Evolutionary conservation across 2,888 invertebrate genomes (phyloP), one percentile per base, ranked within the genome.

Genomic region (Cinara cedri): DNA sequence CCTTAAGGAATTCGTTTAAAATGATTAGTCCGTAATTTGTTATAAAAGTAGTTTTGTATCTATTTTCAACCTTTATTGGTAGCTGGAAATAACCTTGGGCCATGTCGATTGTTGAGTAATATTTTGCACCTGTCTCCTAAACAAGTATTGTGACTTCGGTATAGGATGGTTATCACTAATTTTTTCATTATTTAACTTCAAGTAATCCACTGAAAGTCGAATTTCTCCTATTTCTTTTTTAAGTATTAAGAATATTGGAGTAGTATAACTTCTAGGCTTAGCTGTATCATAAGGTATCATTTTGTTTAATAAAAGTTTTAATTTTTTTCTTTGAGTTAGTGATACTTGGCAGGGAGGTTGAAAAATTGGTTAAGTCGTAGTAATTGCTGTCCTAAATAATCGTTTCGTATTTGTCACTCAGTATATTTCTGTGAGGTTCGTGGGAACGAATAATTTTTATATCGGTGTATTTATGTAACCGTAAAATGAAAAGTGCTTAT

Each of bases 1-100:
- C 75, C 75, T 44, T 75, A 68, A 21, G 51, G 24, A 14, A 78
- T 68, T 51, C 19, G 10, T 34, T 26, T 68, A 46, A 78, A 78
- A 8, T 57, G 57, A 55, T 49, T 10, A 60, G 19, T 4, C 44
- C 51, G 14, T 49, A 55, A 19, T 78, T 26, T 19, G 49, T 68
- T 19, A 34, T 76, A 26, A 76, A 24, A 13, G 65, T 42, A 10
- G 55, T 51, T 55, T 51, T 68, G 16, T 66, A 54, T 46, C 16
- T n/a, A n/a, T 63, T 34, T 65, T 63, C 51, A 16, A 16, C 34
- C 16, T 24, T 46, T 19, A 76, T 34, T 13, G 42, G 54, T 10
- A 66, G 34, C 14, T 76, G 75, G 19, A 76, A 62, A 46, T 49
- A 72, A 13, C 51, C 34, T 19, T 76, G 51, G 11, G 44, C 24